These are phyloP conservation scores for Galaxias olidus DNA, from an alignment of 2,797 vertebrate species.

Conservation along the genomic window DNA sequence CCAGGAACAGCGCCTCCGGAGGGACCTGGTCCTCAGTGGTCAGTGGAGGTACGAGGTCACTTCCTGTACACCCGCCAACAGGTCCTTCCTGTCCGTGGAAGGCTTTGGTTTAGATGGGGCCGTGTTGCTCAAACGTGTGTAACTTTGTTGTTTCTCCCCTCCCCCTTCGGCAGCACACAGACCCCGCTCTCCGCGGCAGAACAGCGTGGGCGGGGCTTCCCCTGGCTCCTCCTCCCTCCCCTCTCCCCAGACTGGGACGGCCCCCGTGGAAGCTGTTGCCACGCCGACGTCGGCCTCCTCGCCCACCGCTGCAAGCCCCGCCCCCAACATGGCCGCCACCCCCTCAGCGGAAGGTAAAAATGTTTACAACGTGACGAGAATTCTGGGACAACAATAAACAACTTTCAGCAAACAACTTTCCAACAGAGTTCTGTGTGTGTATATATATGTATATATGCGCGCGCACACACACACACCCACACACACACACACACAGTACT, in stretches of 20 bases:
- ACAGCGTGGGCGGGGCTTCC: constrained; percentile 78
- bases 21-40: constrained; percentile 99
- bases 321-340: constrained; percentile 85
- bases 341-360: constrained; percentile 85
- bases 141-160: neutral
- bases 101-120: too few species aligned
- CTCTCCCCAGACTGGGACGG: constrained; percentile 86
- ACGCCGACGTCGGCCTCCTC: constrained; percentile 84
- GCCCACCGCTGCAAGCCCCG: constrained; percentile 89
- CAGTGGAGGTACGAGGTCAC: constrained; percentile 88
- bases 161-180: constrained; percentile 86
- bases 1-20: constrained; percentile 88
- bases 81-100: too few species aligned
- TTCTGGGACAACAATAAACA: too few species aligned
- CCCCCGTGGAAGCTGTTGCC: constrained; percentile 82
- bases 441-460: too few species aligned
- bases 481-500: too few species aligned
- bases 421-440: too few species aligned
- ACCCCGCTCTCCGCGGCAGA: constrained; percentile 94
- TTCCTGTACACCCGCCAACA: neutral
- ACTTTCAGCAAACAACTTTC: too few species aligned
- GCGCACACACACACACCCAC: too few species aligned
- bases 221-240: constrained; percentile 82
- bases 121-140: neutral
- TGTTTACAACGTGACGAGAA: neutral